Evolutionary conservation across 2,888 invertebrate genomes (phyloP).

Genomic region (Hetaerina titia): DNA sequence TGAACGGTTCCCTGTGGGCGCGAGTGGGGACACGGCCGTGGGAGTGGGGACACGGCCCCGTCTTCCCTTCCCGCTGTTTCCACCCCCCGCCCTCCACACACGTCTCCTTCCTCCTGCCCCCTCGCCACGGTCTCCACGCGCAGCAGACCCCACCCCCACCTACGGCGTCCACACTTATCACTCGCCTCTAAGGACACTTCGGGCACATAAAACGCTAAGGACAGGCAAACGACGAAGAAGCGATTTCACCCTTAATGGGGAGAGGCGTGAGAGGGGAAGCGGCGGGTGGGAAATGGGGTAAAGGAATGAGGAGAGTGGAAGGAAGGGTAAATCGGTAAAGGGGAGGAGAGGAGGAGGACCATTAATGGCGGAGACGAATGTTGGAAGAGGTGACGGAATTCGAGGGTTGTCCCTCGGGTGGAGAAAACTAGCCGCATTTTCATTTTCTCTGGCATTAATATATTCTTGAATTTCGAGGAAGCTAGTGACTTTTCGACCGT

Average conservation of each 20-base stretch:
- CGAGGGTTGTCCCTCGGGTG: neutral
- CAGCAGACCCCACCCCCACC: neutral
- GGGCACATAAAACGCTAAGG: conserved; percentile 32
- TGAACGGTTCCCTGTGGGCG: neutral
- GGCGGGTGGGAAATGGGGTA: conserved; percentile 4
- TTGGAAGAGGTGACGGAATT: neutral
- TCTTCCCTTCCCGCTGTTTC: neutral
- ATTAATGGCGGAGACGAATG: neutral
- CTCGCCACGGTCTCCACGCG: neutral
- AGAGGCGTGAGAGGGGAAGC: neutral
- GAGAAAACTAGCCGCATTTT: neutral
- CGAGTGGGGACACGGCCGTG: neutral
- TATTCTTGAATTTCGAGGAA: too few relatives aligned
- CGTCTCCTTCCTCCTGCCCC: neutral
- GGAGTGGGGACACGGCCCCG: neutral
- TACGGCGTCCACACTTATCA: neutral
- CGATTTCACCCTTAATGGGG: conserved; percentile 37
- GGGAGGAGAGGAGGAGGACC: neutral
- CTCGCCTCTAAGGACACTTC: neutral
- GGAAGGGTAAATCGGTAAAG: neutral
- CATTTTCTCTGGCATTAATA: too few relatives aligned
- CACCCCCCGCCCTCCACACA: neutral
- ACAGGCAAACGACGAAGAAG: neutral
- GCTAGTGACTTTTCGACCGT: too few relatives aligned
- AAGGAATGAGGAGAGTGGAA: neutral